phyloP scores from a whole-genome alignment of 2,113 vertebrate species.

The Sylvia atricapilla region DNA sequence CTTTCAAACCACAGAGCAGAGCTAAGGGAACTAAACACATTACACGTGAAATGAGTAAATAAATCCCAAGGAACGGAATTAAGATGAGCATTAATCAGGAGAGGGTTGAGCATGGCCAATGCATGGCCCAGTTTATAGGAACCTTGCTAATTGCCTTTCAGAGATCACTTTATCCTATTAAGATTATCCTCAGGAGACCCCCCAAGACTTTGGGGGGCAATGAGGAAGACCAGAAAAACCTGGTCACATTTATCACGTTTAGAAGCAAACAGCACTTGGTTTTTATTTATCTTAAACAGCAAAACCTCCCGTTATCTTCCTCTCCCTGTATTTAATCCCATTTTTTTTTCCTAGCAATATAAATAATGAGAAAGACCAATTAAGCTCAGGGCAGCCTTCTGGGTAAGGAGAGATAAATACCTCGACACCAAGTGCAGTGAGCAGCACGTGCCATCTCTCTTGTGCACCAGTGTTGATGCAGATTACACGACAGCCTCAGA shows the following conservation, averaged over 20 bases:
- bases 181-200: conserved; percentile 53
- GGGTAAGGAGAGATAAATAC: conserved; percentile 39
- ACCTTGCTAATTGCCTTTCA: conserved; percentile 72
- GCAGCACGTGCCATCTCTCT: neutral
- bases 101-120: conserved; percentile 20
- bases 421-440: neutral
- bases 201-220: neutral
- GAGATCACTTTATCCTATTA: conserved; percentile 69
- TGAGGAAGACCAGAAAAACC: neutral
- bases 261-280: conserved; percentile 62
- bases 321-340: conserved; percentile 30
- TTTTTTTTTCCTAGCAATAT: neutral
- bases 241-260: conserved; percentile 59
- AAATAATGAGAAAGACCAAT: conserved; percentile 43
- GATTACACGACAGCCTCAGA: conserved; percentile 32
- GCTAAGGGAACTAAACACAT: conserved; percentile 5
- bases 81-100: conserved; percentile 66
- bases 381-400: conserved; percentile 42
- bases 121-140: conserved; percentile 30
- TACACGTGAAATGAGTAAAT: conserved; percentile 59
- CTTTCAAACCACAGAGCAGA: neutral
- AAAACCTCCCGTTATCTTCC: conserved; percentile 28
- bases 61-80: conserved; percentile 65
- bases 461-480: neutral
- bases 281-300: conserved; percentile 67